Percentiles rank a stretch among this genome's conserved stretches.
Evolutionary conservation across 2,888 invertebrate genomes (phyloP).

Genomic region (Tipula helvola): DNA sequence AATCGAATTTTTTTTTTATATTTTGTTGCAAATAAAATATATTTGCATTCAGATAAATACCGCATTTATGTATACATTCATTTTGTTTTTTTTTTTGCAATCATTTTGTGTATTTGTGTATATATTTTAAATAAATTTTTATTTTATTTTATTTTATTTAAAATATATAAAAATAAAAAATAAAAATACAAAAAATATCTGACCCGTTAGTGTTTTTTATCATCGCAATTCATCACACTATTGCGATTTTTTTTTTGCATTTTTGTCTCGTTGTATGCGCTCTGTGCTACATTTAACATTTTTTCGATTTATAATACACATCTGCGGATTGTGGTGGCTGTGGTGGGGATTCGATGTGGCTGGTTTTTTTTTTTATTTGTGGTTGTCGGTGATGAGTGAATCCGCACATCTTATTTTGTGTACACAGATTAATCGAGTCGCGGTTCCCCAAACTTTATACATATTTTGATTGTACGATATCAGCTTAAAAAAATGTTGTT

Average conservation of each 20-base stretch:
- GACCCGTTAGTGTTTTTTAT: background rate
- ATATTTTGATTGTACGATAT: background rate
- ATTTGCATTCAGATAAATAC: background rate
- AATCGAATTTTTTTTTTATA: background rate
- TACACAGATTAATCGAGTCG: background rate
- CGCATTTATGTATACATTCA: background rate
- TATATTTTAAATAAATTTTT: background rate
- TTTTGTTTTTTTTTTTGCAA: background rate
- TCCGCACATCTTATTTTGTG: background rate
- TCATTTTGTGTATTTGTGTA: background rate
- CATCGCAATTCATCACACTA: background rate
- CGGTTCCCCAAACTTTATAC: background rate
- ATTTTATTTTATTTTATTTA: background rate
- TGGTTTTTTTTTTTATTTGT: background rate
- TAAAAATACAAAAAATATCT: background rate
- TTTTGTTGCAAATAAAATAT: background rate
- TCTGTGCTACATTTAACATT: background rate
- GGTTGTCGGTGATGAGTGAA: background rate
- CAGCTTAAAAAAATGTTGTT: background rate
- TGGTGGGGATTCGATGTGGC: background rate
- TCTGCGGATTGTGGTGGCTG: background rate
- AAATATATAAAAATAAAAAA: background rate
- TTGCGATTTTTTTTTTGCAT: background rate
- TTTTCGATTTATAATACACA: background rate
- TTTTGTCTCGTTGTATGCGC: background rate